These are phyloP conservation scores for Panurus biarmicus DNA, from an alignment of 2,113 vertebrate species.

Conservation along the genomic window DNA sequence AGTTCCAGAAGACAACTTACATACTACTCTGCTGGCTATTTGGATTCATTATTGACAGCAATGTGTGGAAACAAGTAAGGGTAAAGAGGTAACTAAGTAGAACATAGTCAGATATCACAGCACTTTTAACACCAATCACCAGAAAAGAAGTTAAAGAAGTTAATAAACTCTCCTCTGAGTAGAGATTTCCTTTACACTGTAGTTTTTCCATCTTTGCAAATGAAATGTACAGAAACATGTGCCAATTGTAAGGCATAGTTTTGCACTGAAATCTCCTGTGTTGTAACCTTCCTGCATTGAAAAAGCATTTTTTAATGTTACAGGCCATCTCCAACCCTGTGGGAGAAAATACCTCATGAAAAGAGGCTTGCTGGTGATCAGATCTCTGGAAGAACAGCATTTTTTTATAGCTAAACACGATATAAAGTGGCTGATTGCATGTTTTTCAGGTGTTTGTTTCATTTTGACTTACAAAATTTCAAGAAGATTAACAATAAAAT, in stretches of 20 bases:
- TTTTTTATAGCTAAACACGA: neutral
- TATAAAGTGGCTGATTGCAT: neutral
- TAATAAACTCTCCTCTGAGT: neutral
- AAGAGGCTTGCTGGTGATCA: neutral
- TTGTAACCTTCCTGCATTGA: neutral
- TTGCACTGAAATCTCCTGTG: neutral
- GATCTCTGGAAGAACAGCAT: neutral
- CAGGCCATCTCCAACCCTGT: neutral
- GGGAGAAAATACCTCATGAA: neutral
- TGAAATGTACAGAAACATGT: neutral
- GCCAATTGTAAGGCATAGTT: neutral
- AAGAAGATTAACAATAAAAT: neutral
- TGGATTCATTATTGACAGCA: neutral
- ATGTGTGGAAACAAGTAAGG: neutral
- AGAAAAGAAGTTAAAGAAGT: neutral
- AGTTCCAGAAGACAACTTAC: neutral
- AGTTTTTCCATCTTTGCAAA: neutral
- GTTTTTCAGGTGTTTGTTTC: neutral
- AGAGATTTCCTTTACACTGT: neutral
- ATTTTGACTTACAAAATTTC: neutral
- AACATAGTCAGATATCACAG: neutral
- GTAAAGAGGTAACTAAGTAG: neutral
- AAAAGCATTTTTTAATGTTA: neutral
- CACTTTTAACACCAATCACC: neutral
- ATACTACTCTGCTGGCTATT: neutral